These are phyloP conservation scores for Camponotus floridanus DNA, from an alignment of 1,140 invertebrate genomes.

Conservation along the genomic window DNA sequence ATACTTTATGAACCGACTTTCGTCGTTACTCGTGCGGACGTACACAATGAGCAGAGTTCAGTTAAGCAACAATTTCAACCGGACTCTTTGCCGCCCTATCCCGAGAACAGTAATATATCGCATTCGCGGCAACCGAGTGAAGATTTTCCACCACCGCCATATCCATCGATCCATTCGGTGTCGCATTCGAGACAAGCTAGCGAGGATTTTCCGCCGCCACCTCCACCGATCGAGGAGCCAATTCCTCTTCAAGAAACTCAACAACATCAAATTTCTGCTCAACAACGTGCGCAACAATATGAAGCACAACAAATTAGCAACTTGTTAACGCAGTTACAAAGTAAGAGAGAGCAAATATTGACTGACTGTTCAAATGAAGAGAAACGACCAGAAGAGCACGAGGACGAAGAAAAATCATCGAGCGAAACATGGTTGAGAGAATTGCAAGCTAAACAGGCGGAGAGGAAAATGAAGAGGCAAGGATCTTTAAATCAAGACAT, in stretches of 20 bases:
- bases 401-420: slow-evolving; percentile 83
- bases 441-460: slow-evolving; percentile 92
- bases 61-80: slow-evolving; percentile 83
- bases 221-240: slow-evolving; percentile 90
- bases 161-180: slow-evolving; percentile 91
- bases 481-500: slow-evolving; percentile 77
- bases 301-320: slow-evolving; percentile 86
- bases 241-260: slow-evolving; percentile 84
- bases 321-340: slow-evolving; percentile 91
- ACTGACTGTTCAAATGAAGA: slow-evolving; percentile 84
- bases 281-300: slow-evolving; percentile 67
- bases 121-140: slow-evolving; percentile 84
- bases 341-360: slow-evolving; percentile 91
- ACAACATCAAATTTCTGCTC: slow-evolving; percentile 60
- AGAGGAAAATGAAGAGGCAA: slow-evolving; percentile 88
- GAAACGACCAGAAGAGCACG: slow-evolving; percentile 72
- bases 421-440: slow-evolving; percentile 92
- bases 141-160: slow-evolving; percentile 91
- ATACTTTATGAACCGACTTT: slow-evolving; percentile 84
- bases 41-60: slow-evolving; percentile 92
- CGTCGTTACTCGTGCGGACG: slow-evolving; percentile 92
- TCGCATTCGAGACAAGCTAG: slow-evolving; percentile 94
- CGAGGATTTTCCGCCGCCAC: slow-evolving; percentile 95
- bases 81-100: slow-evolving; percentile 82
- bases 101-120: slow-evolving; percentile 80